Base-by-base conservation (phyloP, 2,888 invertebrate genomes). In the Coleophora deauratella region DNA sequence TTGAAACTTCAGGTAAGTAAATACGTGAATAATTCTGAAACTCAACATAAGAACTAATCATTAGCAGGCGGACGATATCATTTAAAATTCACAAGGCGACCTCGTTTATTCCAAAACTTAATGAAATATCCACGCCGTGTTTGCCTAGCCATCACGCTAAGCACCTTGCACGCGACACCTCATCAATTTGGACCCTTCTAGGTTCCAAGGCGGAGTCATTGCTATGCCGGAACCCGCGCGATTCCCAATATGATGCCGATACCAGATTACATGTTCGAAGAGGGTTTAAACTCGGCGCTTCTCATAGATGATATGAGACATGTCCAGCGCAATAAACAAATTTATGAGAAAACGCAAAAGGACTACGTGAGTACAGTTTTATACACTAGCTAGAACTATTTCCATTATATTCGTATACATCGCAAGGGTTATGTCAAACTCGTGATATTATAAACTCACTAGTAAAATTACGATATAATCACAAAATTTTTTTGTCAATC, bases 51-150 rank as follows among this genome's bases (percentile, higher is more conserved):
- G n/a, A n/a, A n/a, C 21, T 6, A 21, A 3, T 21, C 32, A 34
- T 34, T 12, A 38, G 10, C 15, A 27, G n/a, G 11, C 28, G 28
- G 10, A 9, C 31, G 31, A 10, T 31, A 31, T 10, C 31, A 2
- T 11, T 80, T 77, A 62, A 64, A 72, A 81, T 79, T 68, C 78
- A 57, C 53, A 62, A 53, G 63, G 50, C 57, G 44, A 37, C 51
- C 53, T 70, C 62, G 67, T 82, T 79, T 64, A 56, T 63, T 66
- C 76, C 57, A 72, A 76, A 79, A 60, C 77, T 80, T 80, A 73
- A 84, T 78, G 62, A 66, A 59, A 66, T 71, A 73, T 72, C 72
- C 72, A 63, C 58, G 54, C 46, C 45, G 49, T 65, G 75, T 75
- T 74, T 77, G 63, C 65, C 51, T 47, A 6, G 21, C 21, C 21